Percentiles rank a stretch among this genome's conserved stretches.
Conservation (phyloP, 2,113 vertebrate genomes). For the Apaloderma vittatum region DNA sequence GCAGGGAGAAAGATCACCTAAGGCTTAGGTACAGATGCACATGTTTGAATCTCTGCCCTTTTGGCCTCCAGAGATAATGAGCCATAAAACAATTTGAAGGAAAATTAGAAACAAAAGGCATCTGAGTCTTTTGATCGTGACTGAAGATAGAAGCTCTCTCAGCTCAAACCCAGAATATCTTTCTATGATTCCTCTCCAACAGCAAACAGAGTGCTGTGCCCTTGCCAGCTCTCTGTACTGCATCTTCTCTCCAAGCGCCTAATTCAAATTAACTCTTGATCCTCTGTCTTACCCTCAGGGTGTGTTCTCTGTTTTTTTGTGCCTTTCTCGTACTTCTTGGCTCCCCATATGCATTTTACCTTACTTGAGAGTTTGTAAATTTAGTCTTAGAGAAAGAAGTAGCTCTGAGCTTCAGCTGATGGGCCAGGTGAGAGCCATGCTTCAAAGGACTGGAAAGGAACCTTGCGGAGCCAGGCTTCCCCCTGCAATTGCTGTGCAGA, state of each 20-base stretch:
- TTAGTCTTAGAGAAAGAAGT: background rate
- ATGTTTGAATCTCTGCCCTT: background rate
- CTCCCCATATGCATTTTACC: background rate
- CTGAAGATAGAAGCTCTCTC: background rate
- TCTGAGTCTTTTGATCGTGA: slow-evolving; percentile 9
- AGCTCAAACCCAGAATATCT: background rate
- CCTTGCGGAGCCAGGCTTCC: background rate
- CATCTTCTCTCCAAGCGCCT: background rate
- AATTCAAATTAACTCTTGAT: background rate
- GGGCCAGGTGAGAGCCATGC: background rate
- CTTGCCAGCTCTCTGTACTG: background rate
- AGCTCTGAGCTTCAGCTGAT: background rate
- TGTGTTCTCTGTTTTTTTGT: background rate
- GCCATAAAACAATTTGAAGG: background rate
- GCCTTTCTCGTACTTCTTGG: background rate
- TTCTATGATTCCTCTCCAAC: background rate
- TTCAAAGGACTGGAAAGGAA: background rate
- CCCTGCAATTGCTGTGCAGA: background rate
- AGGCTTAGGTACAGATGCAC: background rate
- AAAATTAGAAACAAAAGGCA: slow-evolving; percentile 47
- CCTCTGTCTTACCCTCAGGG: background rate
- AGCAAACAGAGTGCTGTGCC: background rate
- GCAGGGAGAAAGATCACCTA: background rate
- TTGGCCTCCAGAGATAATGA: background rate
- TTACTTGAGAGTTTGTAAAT: background rate